Evolutionary conservation across 2,797 vertebrate genomes (phyloP).

Genomic region (Manis crassicaudata): DNA sequence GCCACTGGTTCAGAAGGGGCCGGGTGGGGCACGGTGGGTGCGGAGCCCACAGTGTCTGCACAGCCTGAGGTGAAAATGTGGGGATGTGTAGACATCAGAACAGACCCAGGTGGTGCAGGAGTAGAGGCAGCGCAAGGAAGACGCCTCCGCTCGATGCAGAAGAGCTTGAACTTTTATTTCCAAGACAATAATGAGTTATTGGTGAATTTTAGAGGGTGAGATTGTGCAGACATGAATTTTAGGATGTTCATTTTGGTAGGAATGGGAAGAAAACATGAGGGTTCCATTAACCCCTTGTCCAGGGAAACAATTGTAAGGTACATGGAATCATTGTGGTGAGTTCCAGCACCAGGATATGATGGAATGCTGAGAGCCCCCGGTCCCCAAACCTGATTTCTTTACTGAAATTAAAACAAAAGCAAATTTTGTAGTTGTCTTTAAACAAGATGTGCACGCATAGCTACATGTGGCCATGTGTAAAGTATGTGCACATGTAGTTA

Average conservation of each 20-base stretch:
- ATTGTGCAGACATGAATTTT: not conserved
- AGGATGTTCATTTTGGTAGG: not conserved
- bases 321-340: not conserved
- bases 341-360: not conserved
- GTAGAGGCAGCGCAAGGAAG: rapidly evolving
- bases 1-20: not conserved
- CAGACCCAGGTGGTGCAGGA: not conserved
- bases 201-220: not conserved
- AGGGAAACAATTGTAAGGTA: not conserved
- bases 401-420: not conserved
- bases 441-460: not conserved
- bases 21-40: not conserved
- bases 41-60: not conserved
- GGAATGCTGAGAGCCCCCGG: not conserved
- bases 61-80: not conserved
- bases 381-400: not conserved
- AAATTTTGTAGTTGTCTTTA: not conserved
- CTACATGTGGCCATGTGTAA: not conserved
- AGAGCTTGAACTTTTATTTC: not conserved
- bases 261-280: not conserved
- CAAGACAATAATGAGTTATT: not conserved
- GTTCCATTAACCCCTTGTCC: not conserved
- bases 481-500: not conserved
- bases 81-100: not conserved
- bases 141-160: not conserved